Evolutionary conservation across 2,888 invertebrate genomes (phyloP).

Genomic region (Nemoura dubitans): DNA sequence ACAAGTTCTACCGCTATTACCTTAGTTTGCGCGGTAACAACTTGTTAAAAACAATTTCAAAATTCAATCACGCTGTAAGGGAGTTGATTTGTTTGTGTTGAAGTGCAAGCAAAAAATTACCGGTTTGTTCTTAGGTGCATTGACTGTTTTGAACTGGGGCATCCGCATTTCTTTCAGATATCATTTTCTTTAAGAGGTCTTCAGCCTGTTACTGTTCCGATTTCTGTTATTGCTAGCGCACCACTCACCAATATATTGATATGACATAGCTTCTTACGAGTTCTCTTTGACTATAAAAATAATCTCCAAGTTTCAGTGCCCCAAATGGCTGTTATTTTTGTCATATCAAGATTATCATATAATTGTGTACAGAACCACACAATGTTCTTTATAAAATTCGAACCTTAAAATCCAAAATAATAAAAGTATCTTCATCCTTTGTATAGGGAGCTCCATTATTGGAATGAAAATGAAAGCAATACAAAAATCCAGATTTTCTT

Average conservation of each 20-base stretch:
- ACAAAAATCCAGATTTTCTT: not conserved
- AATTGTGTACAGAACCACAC: not conserved
- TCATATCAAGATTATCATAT: not conserved
- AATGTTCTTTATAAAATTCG: not conserved
- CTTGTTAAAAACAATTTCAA: not conserved
- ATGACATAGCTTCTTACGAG: not conserved
- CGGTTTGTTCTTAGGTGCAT: not conserved
- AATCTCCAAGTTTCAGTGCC: not conserved
- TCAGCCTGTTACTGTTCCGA: not conserved
- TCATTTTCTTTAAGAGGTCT: not conserved
- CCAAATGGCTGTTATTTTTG: not conserved
- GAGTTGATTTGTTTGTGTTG: not conserved
- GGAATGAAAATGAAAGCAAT: not conserved
- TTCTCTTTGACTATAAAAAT: not conserved
- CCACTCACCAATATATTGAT: not conserved
- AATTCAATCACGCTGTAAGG: not conserved
- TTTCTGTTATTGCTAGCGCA: not conserved
- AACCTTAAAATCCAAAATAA: not conserved
- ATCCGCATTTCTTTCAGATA: not conserved
- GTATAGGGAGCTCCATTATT: not conserved
- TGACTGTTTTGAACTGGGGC: not conserved
- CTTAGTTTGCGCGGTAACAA: not conserved
- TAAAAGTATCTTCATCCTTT: not conserved
- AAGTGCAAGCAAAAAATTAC: conserved; percentile 5
- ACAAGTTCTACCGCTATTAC: not conserved